Evolutionary conservation across 30 jellyfish, hydroid and myxozoan genomes (phyloP).

Genomic region (Hydra vulgaris): DNA sequence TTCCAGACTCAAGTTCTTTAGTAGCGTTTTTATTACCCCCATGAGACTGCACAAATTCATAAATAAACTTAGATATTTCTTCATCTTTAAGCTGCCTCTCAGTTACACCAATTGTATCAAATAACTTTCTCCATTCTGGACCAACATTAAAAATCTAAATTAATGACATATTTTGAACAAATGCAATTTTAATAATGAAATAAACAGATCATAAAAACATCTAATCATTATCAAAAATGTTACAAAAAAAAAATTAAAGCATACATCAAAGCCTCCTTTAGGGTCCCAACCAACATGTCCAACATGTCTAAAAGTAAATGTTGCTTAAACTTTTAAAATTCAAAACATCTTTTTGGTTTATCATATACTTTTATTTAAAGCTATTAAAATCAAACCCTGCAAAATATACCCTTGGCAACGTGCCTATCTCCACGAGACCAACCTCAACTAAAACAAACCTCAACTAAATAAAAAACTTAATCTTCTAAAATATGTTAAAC

Average conservation of each 20-base stretch:
- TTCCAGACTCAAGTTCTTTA: conserved; percentile 53
- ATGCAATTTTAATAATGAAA: too few species aligned
- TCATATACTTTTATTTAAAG: too few species aligned
- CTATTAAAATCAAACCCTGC: too few species aligned
- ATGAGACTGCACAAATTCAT: conserved; percentile 86
- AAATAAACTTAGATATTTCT: conserved; percentile 78
- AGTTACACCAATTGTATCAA: conserved; percentile 85
- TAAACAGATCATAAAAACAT: background rate
- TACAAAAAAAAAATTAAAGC: background rate
- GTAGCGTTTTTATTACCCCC: conserved; percentile 93
- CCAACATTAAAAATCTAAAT: conserved; percentile 62
- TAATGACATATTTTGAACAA: background rate
- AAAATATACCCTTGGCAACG: too few species aligned
- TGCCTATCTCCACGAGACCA: too few species aligned
- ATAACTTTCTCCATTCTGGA: conserved; percentile 84
- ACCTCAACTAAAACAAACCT: too few species aligned
- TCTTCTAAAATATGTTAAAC: too few species aligned
- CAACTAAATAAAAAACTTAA: too few species aligned
- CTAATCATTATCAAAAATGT: background rate
- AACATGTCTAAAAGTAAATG: conserved; percentile 69
- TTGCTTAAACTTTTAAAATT: background rate
- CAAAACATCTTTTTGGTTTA: background rate
- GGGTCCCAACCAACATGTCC: conserved; percentile 99
- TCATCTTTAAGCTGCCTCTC: conserved; percentile 71
- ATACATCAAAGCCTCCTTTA: conserved; percentile 93